Percentiles rank a stretch among this genome's conserved stretches.
phyloP scores from a whole-genome alignment of 1,140 invertebrate species.

The Nylanderia fulva region DNA sequence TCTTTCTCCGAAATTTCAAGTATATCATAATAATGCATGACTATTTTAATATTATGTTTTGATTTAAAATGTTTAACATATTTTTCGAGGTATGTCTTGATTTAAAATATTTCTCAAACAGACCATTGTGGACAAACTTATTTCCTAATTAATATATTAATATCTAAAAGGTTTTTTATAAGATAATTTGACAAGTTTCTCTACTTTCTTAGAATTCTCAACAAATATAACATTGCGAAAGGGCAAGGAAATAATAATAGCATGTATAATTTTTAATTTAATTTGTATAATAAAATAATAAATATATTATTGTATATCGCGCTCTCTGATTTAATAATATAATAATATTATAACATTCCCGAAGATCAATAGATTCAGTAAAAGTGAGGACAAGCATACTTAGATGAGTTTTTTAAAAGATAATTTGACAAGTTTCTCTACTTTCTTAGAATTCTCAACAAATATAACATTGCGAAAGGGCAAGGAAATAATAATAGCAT shows the following conservation, averaged over 20 bases:
- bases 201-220: neutral
- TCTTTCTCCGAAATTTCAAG: neutral
- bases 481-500: no score
- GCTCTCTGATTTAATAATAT: neutral
- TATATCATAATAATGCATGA: neutral
- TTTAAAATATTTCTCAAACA: neutral
- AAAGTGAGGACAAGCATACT: no score
- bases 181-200: no score
- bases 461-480: no score
- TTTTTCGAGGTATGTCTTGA: neutral
- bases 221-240: neutral
- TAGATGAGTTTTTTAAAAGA: no score
- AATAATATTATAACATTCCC: neutral
- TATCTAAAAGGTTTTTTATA: no score
- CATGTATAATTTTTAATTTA: no score
- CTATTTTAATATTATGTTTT: neutral
- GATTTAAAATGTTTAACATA: neutral
- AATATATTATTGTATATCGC: neutral
- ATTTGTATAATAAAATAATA: slow-evolving; percentile 6
- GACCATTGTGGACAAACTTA: no score
- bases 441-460: no score
- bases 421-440: no score
- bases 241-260: neutral
- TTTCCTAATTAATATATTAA: no score
- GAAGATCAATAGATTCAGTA: no score